phyloP scores from a whole-genome alignment of 92 coral and sea anemone genomes.

The Phenganax subtilis region DNA sequence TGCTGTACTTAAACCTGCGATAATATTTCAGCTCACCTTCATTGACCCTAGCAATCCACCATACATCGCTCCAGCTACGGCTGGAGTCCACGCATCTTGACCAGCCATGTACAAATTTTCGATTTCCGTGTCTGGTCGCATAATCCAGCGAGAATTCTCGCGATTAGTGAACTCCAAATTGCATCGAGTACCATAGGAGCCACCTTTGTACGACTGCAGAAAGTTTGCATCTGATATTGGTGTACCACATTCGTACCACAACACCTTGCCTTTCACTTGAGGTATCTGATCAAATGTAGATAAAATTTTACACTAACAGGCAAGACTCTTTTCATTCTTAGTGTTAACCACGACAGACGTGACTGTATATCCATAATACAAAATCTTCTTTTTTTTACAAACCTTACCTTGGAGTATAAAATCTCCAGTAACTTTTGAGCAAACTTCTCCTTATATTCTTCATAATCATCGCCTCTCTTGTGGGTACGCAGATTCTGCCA shows the following conservation, averaged over 20 bases:
- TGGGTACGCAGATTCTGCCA: conserved; percentile 23
- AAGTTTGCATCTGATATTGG: conserved; percentile 22
- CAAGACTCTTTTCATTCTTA: not conserved
- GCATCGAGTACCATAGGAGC: conserved; percentile 26
- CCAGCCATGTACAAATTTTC: conserved; percentile 27
- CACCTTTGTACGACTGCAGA: conserved; percentile 24
- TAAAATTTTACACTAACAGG: not conserved
- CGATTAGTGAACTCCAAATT: conserved; percentile 31
- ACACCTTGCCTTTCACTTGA: conserved; percentile 34
- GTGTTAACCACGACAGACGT: too few relatives aligned
- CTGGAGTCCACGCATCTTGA: conserved; percentile 33
- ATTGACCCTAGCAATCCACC: conserved; percentile 14
- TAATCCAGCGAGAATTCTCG: conserved; percentile 26
- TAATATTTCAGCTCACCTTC: not conserved
- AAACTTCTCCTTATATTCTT: conserved; percentile 23
- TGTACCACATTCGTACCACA: conserved; percentile 34
- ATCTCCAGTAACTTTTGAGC: conserved; percentile 31
- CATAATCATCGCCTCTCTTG: conserved; percentile 30
- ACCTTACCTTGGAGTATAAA: conserved; percentile 18
- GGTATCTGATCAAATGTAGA: not conserved
- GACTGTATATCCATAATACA: not conserved
- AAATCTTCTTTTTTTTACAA: not conserved
- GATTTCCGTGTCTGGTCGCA: conserved; percentile 25
- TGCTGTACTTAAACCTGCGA: too few relatives aligned
- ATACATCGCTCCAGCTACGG: conserved; percentile 35